These are phyloP conservation scores for Hypotaenidia okinawae DNA, from an alignment of 2,797 vertebrate species.

Conservation along the genomic window DNA sequence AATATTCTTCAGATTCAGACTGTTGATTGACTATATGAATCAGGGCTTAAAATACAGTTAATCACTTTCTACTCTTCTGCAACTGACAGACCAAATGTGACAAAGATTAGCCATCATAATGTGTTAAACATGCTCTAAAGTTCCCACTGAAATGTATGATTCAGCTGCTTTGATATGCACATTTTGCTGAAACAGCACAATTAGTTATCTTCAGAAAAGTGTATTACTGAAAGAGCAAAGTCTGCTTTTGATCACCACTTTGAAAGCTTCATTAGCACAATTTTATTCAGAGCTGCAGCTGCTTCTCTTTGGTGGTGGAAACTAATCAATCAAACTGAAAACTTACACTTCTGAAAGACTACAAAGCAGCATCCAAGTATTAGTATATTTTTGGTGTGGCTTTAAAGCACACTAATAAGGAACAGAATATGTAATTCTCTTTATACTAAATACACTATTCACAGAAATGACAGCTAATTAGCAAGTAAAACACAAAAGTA, in stretches of 20 bases:
- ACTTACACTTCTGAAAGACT: slow-evolving; percentile 57
- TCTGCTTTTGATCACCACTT: slow-evolving; percentile 74
- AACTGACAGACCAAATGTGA: slow-evolving; percentile 46
- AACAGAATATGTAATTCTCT: slow-evolving; percentile 53
- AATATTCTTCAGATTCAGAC: slow-evolving; percentile 16
- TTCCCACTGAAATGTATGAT: slow-evolving; percentile 61
- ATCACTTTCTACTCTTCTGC: slow-evolving; percentile 50
- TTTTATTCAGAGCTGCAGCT: slow-evolving; percentile 72
- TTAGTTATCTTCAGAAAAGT: slow-evolving; percentile 71
- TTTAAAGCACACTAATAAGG: slow-evolving; percentile 63
- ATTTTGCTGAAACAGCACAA: slow-evolving; percentile 70
- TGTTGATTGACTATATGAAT: slow-evolving; percentile 35
- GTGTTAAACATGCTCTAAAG: slow-evolving; percentile 27
- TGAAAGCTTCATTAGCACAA: slow-evolving; percentile 74
- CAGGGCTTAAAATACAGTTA: slow-evolving; percentile 56
- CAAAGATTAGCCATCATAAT: slow-evolving; percentile 42
- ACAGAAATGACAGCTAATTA: slow-evolving; percentile 68
- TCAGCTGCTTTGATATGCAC: slow-evolving; percentile 69
- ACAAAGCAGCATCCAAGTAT: slow-evolving; percentile 67
- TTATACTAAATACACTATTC: slow-evolving; percentile 54
- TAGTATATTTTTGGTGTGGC: slow-evolving; percentile 59
- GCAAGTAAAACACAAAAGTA: slow-evolving; percentile 46
- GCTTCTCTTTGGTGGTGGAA: slow-evolving; percentile 60
- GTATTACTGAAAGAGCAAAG: slow-evolving; percentile 71
- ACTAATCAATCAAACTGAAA: slow-evolving; percentile 69